Base-by-base conservation (phyloP, 2,888 invertebrate genomes). In the Leptinotarsa haldemani region DNA sequence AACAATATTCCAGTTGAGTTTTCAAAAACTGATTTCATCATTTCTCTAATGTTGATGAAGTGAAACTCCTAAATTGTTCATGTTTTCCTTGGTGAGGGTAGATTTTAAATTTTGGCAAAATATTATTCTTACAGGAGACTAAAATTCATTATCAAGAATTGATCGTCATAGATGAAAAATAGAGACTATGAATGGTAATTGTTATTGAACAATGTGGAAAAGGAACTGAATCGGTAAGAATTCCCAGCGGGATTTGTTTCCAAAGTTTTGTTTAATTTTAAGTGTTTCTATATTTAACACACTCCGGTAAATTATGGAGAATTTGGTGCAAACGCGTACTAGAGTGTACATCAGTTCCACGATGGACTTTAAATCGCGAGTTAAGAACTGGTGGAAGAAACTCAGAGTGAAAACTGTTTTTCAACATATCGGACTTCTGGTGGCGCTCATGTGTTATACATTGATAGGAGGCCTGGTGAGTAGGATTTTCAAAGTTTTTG, bases 391-490 rank as follows among this genome's bases (percentile, higher is more conserved):
- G 86, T 89, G 90, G 91, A 88, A 89, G 74, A 88, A 89, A 73
- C 88, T 92, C 80, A 90, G 91, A 83, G 89, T 94, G 67, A 92
- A 93, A 85, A 90, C 91, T 18, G 91, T 92, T 16, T 84, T 93
- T 67, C 93, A 94, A 73, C 95, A 95, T 82, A 88, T 93, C 69
- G 94, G 94, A 64, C 88, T 95, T 76, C 89, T 95, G 77, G 89
- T 94, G 65, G 92, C 94, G 0, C 89, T 95, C 70, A 94, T 94
- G 90, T 88, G 93, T 73, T 95, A 95, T 83, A 94, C 94, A 0
- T 92, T 92, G 47, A 91, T 93, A 67, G 95, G 95, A 70, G 95
- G 95, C 80, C 87, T 94, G 91, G 95, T 95, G 88, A 91, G 92
- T 89, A 12, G 12, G n/a, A 40, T 9, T 16, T 9, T 7, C 7